Evolutionary conservation across 1,140 invertebrate genomes (phyloP).

Genomic region (Piezodorus guildinii): DNA sequence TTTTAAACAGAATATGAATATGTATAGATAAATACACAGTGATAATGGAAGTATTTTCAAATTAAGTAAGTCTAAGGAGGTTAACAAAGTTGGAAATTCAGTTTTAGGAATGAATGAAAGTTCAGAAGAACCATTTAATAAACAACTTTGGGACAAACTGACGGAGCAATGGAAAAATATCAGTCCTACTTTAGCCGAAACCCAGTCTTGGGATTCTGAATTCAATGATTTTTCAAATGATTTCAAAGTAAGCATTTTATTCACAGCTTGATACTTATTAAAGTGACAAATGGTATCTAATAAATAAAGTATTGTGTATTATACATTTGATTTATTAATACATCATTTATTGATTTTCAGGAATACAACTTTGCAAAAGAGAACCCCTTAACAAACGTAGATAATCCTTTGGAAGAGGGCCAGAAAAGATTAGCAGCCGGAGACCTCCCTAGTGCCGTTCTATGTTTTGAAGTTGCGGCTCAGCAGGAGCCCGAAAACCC

Average conservation of each 20-base stretch:
- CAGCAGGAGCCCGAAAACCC: slow-evolving; percentile 69
- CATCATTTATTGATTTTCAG: slow-evolving; percentile 31
- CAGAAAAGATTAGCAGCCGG: slow-evolving; percentile 68
- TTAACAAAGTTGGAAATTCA: too few relatives aligned
- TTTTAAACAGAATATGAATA: too few relatives aligned
- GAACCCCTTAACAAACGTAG: slow-evolving; percentile 71
- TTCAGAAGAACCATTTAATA: slow-evolving; percentile 32
- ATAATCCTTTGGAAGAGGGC: slow-evolving; percentile 78
- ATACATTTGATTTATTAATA: too few relatives aligned
- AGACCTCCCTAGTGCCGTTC: slow-evolving; percentile 86
- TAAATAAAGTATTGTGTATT: too few relatives aligned
- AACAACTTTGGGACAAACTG: slow-evolving; percentile 54
- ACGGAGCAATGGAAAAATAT: slow-evolving; percentile 19
- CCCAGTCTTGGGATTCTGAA: slow-evolving; percentile 16
- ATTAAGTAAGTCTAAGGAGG: too few relatives aligned
- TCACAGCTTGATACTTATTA: neutral
- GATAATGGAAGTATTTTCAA: too few relatives aligned
- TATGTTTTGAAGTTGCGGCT: slow-evolving; percentile 92
- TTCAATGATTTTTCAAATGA: slow-evolving; percentile 18
- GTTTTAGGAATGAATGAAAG: neutral
- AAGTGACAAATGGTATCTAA: neutral
- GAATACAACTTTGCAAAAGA: slow-evolving; percentile 75
- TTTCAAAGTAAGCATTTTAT: slow-evolving; percentile 5
- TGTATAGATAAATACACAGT: too few relatives aligned
- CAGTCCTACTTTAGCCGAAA: neutral